Evolutionary conservation across 2,888 invertebrate genomes (phyloP).

Genomic region (Syritta pipiens): DNA sequence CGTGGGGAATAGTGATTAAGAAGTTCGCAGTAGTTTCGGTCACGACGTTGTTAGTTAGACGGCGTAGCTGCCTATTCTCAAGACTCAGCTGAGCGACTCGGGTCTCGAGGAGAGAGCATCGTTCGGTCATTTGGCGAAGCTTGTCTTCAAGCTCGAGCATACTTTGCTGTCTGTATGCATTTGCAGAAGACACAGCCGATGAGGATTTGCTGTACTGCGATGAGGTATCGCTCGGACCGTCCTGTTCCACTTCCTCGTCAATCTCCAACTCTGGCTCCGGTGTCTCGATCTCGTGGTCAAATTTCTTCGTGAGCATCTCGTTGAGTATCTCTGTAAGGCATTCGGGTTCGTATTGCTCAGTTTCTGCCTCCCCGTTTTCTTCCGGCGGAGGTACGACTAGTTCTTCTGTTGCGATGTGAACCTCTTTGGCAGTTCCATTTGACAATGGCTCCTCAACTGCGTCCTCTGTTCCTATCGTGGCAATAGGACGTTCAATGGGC

Average conservation of each 20-base stretch:
- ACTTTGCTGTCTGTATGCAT: slow-evolving; percentile 31
- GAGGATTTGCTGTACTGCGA: slow-evolving; percentile 77
- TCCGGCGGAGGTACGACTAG: slow-evolving; percentile 53
- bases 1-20: slow-evolving; percentile 77
- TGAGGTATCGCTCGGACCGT: slow-evolving; percentile 75
- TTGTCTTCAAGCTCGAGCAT: slow-evolving; percentile 72
- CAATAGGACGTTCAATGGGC: slow-evolving; percentile 76
- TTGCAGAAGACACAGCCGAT: slow-evolving; percentile 70
- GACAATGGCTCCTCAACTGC: background rate
- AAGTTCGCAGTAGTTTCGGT: slow-evolving; percentile 73
- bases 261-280: slow-evolving; percentile 14
- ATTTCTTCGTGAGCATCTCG: slow-evolving; percentile 38
- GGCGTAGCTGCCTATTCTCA: slow-evolving; percentile 76
- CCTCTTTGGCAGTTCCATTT: slow-evolving; percentile 71
- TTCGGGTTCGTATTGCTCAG: slow-evolving; percentile 55
- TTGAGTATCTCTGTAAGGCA: slow-evolving; percentile 35
- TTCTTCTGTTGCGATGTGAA: slow-evolving; percentile 71
- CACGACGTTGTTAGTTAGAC: slow-evolving; percentile 74
- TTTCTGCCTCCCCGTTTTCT: slow-evolving; percentile 49
- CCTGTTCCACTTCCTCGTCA: slow-evolving; percentile 56
- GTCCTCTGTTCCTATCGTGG: slow-evolving; percentile 69
- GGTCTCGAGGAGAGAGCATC: slow-evolving; percentile 76
- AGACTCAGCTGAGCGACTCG: slow-evolving; percentile 76
- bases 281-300: slow-evolving; percentile 36
- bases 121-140: slow-evolving; percentile 74